Base-by-base conservation (phyloP, 2,797 vertebrate species). In the Hippoglossus hippoglossus region DNA sequence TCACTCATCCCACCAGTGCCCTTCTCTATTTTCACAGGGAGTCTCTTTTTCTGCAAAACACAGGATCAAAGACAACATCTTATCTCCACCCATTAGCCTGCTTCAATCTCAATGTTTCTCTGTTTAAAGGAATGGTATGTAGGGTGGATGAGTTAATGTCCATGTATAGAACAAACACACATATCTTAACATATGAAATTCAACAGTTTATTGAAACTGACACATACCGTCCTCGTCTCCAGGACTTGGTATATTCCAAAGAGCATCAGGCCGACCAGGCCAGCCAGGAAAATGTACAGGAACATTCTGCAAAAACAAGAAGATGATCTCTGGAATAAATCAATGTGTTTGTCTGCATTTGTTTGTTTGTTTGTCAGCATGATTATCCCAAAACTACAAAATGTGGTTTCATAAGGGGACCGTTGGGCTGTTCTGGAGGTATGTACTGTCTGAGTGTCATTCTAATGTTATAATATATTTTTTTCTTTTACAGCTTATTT, bases 201-300 rank as follows among this genome's bases (percentile, higher is more conserved):
- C 11, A 57, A 21, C 18, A 57, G 19, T 25, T 49, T 6, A 57
- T 11, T 21, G 52, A 79, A 24, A 60, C 1, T 21, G 59, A 64
- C 34, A 73, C 93, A 8, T 83, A 95, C 94, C 84, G 90, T 95
- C 79, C 94, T 89, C 0, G 91, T 67, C 74, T 95, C 94, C 86
- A 95, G 87, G 49, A 94, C 86, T 83, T 95, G 94, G 86, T 94
- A 94, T 62, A 94, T 46, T 16, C 82, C 91, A 46, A 95, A 94
- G 56, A 93, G 52, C 76, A 91, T 66, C 81, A 95, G 84, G 13
- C 9, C 56, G 44, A 94, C 83, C 81, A 95, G 85, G 59, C 94
- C 94, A 16, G 31, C 55, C 28, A 95, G 89, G 89, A 95, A 95
- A 63, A 95, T 75, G 71, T 95, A 95, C 94, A 95, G 67, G 82